Base-by-base conservation (phyloP, 2,797 vertebrate species). In the Emydoidea blandingii region DNA sequence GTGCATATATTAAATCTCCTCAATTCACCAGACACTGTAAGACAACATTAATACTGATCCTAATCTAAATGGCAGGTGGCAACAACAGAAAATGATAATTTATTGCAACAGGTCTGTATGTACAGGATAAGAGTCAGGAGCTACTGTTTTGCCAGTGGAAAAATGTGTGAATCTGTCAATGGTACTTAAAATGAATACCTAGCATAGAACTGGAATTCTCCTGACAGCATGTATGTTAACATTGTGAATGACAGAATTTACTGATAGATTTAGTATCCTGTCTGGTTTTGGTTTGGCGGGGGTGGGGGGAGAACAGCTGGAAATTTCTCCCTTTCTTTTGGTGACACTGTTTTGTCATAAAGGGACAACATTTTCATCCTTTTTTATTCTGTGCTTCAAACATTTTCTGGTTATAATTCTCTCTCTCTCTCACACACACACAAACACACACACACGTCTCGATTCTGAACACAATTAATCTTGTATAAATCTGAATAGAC, bases 11-110 rank as follows among this genome's bases (percentile, higher is more conserved):
- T 88, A 95, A 90, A 12, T 91, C 19, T 50, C 44, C 83, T 89
- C 88, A 52, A 29, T 82, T 96, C 81, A 47, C 83, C 34, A 76
- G 90, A 12, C 56, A 80, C 74, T 74, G 83, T 86, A 95, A 87
- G 53, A 79, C 12, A 88, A 89, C n/a, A 83, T 85, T 89, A 95
- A 95, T 86, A 87, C 56, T 95, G 88, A 53, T 91, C 5, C 79
- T 89, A 74, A 86, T 65, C 57, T 34, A 94, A 72, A 79, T 76
- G 86, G 31, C 27, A 88, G 25, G 16, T 31, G 76, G 65, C n/a
- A 81, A 92, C 29, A 92, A 95, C 44, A 88, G 52, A 91, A 95
- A 95, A 94, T 87, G 91, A 89, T 47, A 84, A 74, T 95, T 93
- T 95, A 93, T n/a, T 91, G 5, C 57, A 90, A 23, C 34, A 91